Percentiles rank a stretch among this genome's conserved stretches.
phyloP scores from a whole-genome alignment of 2,888 invertebrate genomes.

The Drosophila suboccidentalis region DNA sequence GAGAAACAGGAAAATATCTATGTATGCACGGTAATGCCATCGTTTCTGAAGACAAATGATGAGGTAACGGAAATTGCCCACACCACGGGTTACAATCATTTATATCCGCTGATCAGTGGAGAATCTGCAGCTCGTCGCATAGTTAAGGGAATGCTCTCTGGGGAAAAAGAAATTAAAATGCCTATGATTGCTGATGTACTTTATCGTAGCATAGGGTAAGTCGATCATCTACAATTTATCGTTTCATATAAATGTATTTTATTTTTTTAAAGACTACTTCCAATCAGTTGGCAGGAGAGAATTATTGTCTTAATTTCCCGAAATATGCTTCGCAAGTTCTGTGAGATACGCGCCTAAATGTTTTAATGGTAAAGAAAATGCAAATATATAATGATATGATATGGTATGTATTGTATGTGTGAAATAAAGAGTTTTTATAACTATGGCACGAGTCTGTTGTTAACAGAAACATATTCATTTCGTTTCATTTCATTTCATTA shows the following conservation, averaged over 20 bases:
- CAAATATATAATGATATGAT: not conserved
- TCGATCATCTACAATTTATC: not conserved
- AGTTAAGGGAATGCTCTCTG: constrained; percentile 67
- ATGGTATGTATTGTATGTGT: not conserved
- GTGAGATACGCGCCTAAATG: not conserved
- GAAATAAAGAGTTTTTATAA: not conserved
- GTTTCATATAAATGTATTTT: not conserved
- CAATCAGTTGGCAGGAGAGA: constrained; percentile 47
- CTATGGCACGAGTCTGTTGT: not conserved
- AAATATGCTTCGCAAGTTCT: not conserved
- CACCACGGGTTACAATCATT: fast-evolving
- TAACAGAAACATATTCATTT: constrained; percentile 1
- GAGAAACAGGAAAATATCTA: constrained; percentile 64
- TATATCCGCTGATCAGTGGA: constrained; percentile 62
- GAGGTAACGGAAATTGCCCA: constrained; percentile 29
- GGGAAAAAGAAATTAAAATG: constrained; percentile 67
- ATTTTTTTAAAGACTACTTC: constrained; percentile 34
- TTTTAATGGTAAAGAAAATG: not conserved
- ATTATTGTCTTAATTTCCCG: not conserved
- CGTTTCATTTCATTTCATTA: constrained; percentile 38
- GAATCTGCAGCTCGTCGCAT: constrained; percentile 56
- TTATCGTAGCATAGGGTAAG: constrained; percentile 48
- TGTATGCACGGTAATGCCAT: constrained; percentile 80
- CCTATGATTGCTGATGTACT: constrained; percentile 41
- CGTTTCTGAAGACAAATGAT: constrained; percentile 80